These are phyloP conservation scores for Emys orbicularis DNA, from an alignment of 2,797 vertebrate genomes.

Conservation along the genomic window DNA sequence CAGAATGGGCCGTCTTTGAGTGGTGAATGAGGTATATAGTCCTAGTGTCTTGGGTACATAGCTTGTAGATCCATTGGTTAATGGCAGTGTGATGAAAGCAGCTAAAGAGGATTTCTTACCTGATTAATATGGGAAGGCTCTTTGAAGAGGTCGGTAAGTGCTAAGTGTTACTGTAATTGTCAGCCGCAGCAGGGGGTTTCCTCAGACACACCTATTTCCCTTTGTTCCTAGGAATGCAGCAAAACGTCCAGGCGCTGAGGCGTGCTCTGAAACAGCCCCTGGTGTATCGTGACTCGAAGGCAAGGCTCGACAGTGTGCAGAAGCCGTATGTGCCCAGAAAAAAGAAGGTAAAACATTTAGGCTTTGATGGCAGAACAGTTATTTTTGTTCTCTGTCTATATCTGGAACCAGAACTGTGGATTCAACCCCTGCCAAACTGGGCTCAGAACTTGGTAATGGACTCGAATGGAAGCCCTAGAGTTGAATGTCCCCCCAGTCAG, in stretches of 20 bases:
- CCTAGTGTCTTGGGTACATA: background rate
- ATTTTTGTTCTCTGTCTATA: accelerated
- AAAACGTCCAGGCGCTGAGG: conserved; percentile 84
- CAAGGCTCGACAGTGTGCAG: conserved; percentile 79
- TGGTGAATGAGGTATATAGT: background rate
- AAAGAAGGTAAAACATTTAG: conserved; percentile 77
- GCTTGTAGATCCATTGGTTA: background rate
- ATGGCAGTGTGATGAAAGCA: background rate
- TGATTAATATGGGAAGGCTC: background rate
- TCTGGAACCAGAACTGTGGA: background rate
- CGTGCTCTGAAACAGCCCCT: conserved; percentile 83
- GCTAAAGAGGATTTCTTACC: background rate
- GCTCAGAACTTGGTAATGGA: background rate
- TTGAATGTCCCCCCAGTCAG: background rate
- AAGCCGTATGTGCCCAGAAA: conserved; percentile 72
- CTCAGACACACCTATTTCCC: accelerated
- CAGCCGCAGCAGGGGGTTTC: too few species aligned
- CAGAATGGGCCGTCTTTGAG: background rate
- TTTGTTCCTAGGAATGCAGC: conserved; percentile 86
- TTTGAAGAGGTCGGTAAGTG: background rate
- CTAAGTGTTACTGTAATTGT: background rate
- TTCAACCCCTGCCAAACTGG: accelerated
- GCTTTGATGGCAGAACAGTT: accelerated
- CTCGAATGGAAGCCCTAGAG: background rate
- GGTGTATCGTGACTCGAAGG: conserved; percentile 80